Conservation (phyloP, 2,113 vertebrate genomes). For the Onychorhynchus coronatus region DNA sequence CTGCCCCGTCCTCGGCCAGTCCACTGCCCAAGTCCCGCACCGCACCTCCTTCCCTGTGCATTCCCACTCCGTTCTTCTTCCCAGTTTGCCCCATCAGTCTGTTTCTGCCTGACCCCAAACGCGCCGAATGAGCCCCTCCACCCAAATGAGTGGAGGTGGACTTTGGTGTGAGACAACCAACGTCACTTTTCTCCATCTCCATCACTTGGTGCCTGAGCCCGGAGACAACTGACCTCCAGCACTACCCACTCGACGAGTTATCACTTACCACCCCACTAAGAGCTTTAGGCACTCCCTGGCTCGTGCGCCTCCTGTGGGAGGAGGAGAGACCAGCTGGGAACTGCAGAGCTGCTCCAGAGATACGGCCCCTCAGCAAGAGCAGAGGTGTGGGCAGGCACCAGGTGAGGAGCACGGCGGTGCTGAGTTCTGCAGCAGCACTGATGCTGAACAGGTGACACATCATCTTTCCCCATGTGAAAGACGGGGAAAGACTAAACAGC, state of each 20-base stretch:
- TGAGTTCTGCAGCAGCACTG: neutral
- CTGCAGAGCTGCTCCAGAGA: neutral
- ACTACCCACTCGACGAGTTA: neutral
- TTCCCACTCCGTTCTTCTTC: fast-evolving
- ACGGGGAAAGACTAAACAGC: too few relatives aligned
- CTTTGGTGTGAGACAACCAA: neutral
- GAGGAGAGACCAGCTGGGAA: neutral
- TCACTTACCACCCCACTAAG: fast-evolving
- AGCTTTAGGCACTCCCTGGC: neutral
- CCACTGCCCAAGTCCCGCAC: neutral
- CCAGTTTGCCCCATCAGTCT: neutral
- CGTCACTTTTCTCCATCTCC: neutral
- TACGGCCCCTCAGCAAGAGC: neutral
- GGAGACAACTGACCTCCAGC: neutral
- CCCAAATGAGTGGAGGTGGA: fast-evolving
- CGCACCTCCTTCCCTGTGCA: neutral
- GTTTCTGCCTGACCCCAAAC: neutral
- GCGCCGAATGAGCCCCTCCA: fast-evolving
- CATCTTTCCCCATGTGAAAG: fast-evolving
- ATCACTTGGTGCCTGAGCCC: neutral
- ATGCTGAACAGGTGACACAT: neutral
- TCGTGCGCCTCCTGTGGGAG: fast-evolving
- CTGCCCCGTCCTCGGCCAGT: neutral
- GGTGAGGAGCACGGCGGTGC: neutral
- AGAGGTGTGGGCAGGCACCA: neutral